Percentiles rank a stretch among this genome's conserved stretches.
Evolutionary conservation across 2,797 vertebrate genomes (phyloP).

Genomic region (Pseudochaenichthys georgianus): DNA sequence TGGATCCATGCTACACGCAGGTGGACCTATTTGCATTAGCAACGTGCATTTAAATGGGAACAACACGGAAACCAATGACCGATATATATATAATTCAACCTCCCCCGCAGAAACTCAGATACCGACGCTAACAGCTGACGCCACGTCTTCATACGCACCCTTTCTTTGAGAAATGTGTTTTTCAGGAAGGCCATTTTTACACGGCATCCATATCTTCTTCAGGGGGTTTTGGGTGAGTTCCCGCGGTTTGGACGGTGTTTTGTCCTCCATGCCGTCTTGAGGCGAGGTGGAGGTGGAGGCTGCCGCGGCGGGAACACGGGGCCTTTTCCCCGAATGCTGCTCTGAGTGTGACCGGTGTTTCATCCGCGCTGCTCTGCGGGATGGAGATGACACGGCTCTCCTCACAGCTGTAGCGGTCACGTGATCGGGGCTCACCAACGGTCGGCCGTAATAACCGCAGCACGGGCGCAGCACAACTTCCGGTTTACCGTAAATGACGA

Average conservation of each 20-base stretch:
- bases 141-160: constrained; percentile 83
- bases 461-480: constrained; percentile 29
- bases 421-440: constrained; percentile 33
- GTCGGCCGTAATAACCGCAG: constrained; percentile 46
- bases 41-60: neutral
- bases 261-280: constrained; percentile 69
- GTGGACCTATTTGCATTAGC: neutral
- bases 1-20: neutral
- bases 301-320: constrained; percentile 49
- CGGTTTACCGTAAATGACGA: constrained; percentile 18
- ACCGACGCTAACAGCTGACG: neutral
- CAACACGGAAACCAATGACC: neutral
- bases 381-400: constrained; percentile 6
- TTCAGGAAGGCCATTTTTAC: constrained; percentile 91
- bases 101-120: neutral
- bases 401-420: constrained; percentile 32
- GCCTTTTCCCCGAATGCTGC: constrained; percentile 66
- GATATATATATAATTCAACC: neutral
- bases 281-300: constrained; percentile 25
- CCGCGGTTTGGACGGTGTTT: constrained; percentile 72
- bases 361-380: constrained; percentile 60
- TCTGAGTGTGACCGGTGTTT: constrained; percentile 72
- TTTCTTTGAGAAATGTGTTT: constrained; percentile 90
- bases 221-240: constrained; percentile 94
- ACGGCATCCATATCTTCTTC: constrained; percentile 96